Conservation (phyloP, 2,113 vertebrate genomes). For the Stercorarius parasiticus region DNA sequence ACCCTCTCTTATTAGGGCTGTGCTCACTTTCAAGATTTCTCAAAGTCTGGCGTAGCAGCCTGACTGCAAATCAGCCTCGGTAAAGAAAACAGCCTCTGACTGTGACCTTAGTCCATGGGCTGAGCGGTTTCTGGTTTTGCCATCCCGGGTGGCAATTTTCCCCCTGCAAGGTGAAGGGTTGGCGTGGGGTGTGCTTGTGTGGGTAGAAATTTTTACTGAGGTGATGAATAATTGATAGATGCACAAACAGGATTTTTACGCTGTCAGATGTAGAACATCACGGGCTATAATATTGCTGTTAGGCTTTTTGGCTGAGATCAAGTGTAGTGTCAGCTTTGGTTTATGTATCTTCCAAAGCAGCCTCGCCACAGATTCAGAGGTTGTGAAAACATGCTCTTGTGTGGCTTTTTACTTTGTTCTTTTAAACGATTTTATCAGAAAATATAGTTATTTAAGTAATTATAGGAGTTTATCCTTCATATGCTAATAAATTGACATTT, state of each 20-base stretch:
- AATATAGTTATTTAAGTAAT: background rate
- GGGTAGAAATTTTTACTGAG: background rate
- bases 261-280: conserved; percentile 32
- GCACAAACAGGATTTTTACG: background rate
- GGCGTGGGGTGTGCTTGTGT: background rate
- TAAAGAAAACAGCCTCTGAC: background rate
- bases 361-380: background rate
- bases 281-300: background rate
- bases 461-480: conserved; percentile 4
- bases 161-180: rapidly evolving
- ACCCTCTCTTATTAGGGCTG: background rate
- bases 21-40: background rate
- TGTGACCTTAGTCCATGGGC: background rate
- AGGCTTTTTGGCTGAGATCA: conserved; percentile 55
- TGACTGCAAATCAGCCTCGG: background rate
- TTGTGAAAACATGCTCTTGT: background rate
- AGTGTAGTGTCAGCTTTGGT: conserved; percentile 31
- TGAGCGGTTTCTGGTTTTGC: background rate
- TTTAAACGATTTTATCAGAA: background rate
- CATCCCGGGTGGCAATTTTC: background rate
- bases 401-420: background rate
- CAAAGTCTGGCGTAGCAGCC: background rate
- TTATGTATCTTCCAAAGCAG: conserved; percentile 24
- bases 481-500: conserved; percentile 62
- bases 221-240: background rate